A percentile compares a stretch with the other conserved stretches of the same genome.
Evolutionary conservation across 2,797 vertebrate genomes (phyloP).

Genomic region (Cetoscarus ocellatus): DNA sequence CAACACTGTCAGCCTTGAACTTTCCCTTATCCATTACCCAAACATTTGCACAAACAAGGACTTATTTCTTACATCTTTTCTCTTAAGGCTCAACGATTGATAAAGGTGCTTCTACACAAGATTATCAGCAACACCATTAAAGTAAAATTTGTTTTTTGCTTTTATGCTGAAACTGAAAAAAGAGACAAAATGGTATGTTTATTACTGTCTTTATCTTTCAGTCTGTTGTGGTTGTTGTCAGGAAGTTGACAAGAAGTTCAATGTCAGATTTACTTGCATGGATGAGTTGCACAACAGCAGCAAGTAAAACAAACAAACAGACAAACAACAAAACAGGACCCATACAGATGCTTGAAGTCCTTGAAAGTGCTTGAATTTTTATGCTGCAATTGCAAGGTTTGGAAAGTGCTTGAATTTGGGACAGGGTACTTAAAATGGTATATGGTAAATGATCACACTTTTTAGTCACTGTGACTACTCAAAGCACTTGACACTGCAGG

Average conservation of each 20-base stretch:
- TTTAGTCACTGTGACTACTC: too few species aligned
- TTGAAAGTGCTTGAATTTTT: too few species aligned
- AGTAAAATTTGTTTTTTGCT: slow-evolving; percentile 58
- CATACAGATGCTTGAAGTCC: too few species aligned
- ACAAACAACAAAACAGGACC: too few species aligned
- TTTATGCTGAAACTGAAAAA: slow-evolving; percentile 35
- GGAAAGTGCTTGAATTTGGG: too few species aligned
- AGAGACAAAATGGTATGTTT: slow-evolving; percentile 20
- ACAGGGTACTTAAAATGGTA: too few species aligned
- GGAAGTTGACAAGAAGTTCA: slow-evolving; percentile 39
- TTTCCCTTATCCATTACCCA: background rate
- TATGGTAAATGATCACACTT: too few species aligned
- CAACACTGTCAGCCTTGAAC: background rate
- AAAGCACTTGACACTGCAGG: too few species aligned
- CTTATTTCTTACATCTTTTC: slow-evolving; percentile 7
- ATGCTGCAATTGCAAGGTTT: too few species aligned
- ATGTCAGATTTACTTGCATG: slow-evolving; percentile 24
- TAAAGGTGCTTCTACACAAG: slow-evolving; percentile 41
- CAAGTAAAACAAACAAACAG: too few species aligned
- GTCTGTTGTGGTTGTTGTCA: slow-evolving; percentile 37
- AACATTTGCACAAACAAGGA: slow-evolving; percentile 14
- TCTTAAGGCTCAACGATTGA: slow-evolving; percentile 22
- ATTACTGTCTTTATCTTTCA: slow-evolving; percentile 22
- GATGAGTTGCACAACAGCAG: background rate
- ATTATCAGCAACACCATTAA: slow-evolving; percentile 55